Base-by-base conservation (phyloP, 2,113 vertebrate genomes). In the Pagrus major region DNA sequence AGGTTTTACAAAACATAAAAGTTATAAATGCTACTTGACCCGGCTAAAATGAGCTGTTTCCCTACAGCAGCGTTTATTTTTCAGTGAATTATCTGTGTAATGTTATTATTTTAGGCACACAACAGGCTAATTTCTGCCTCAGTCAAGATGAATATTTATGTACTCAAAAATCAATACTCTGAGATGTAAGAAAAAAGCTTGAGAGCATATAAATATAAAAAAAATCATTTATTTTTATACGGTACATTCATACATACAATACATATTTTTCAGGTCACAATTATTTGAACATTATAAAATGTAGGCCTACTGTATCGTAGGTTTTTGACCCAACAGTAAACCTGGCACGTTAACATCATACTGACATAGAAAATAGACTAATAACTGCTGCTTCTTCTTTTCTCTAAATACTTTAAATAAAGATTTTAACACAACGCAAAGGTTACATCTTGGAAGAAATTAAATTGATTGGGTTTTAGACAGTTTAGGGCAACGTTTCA, bases 171-270 rank as follows among this genome's bases (percentile, higher is more conserved):
- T 0, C 9, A 1, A 55, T 58, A 31, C 56, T 49, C 6, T 71
- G 23, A 41, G 4, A 39, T 35, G 29, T 25, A 47, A 79, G 21
- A 54, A 59, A 27, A 68, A 76, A 49, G 5, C 31, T 21, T 37
- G 52, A 46, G 25, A 66, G 9, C 49, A 85, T 31, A 18, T 73
- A 15, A 44, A 44, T 89, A 88, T 84, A 87, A 92, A 93, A 79
- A 87, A 92, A 87, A n/a, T n/a, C 71, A 80, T 94, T 94, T 93
- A 94, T 92, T 94, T 86, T 39, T 52, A 81, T 71, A 86, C 51
- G 68, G 65, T 82, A 80, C 67, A 88, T 89, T 85, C 58, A 79
- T 58, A 85, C 71, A 88, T 67, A 78, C n/a, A n/a, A n/a, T 21
- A 89, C 44, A 84, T 51, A 71, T 68, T 83, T 77, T 70, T 83